phyloP scores from a whole-genome alignment of 1,140 invertebrate species.

The Portunus trituberculatus region DNA sequence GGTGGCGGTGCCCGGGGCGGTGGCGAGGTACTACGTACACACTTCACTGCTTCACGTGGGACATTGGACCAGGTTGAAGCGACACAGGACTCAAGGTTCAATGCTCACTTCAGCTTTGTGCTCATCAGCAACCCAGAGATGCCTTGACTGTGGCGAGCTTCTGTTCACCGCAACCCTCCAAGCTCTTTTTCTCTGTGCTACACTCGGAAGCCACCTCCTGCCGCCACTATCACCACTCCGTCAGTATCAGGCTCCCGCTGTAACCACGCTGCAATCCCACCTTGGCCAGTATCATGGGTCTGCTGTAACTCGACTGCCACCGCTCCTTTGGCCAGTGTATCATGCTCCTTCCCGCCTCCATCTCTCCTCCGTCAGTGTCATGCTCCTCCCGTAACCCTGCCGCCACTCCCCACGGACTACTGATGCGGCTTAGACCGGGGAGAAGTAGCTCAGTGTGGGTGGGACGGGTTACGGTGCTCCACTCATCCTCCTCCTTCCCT shows the following conservation, averaged over 20 bases:
- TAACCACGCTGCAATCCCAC: neutral
- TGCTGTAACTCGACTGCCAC: neutral
- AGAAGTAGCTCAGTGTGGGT: neutral
- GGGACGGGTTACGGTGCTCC: neutral
- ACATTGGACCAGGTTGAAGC: neutral
- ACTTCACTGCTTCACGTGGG: conserved; percentile 3
- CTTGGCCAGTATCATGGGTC: neutral
- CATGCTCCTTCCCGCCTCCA: neutral
- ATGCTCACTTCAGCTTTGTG: neutral
- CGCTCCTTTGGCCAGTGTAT: neutral
- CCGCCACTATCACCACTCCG: neutral
- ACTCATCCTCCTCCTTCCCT: neutral
- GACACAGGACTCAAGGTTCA: neutral
- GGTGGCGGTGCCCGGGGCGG: neutral
- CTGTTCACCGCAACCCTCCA: neutral
- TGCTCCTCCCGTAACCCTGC: conserved; percentile 16
- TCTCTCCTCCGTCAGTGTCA: neutral
- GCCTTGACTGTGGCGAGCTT: neutral
- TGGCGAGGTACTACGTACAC: neutral
- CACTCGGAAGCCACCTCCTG: neutral
- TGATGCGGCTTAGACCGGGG: neutral
- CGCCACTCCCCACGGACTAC: neutral
- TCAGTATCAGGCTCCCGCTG: no score
- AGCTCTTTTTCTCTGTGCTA: neutral
- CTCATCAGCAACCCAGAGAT: neutral